These are phyloP conservation scores for Silvanus unidentatus DNA, from an alignment of 2,888 invertebrate species.

Conservation along the genomic window DNA sequence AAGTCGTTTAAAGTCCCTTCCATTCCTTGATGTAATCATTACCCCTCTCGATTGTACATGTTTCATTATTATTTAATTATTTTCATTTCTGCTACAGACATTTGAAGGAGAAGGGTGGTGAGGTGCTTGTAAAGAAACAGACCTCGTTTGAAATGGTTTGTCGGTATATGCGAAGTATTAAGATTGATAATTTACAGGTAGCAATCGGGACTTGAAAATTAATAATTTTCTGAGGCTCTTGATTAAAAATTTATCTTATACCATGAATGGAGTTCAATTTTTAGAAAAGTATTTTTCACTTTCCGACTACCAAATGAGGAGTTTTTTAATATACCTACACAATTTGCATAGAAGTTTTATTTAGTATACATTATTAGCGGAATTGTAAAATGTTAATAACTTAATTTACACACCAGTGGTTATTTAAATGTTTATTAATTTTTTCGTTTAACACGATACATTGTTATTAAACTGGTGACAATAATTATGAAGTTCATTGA, in stretches of 20 bases:
- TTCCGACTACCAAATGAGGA: no score
- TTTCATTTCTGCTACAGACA: slow-evolving; percentile 49
- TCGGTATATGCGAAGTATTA: slow-evolving; percentile 13
- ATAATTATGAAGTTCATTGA: not conserved
- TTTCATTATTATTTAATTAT: slow-evolving; percentile 51
- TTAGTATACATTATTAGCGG: no score
- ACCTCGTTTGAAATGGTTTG: no score
- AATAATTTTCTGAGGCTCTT: slow-evolving; percentile 14
- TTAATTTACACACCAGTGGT: not conserved
- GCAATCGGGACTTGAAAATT: slow-evolving; percentile 19
- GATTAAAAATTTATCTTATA: not conserved
- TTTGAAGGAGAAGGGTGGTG: slow-evolving; percentile 22
- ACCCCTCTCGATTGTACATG: slow-evolving; percentile 43
- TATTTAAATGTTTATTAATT: not conserved
- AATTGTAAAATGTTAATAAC: not conserved
- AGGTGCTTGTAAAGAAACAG: not conserved
- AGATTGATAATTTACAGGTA: slow-evolving; percentile 34
- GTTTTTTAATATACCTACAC: no score
- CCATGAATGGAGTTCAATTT: no score
- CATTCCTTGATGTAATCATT: slow-evolving; percentile 48
- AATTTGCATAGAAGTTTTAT: no score
- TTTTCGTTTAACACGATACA: not conserved
- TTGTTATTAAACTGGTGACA: no score
- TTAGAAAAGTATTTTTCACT: no score
- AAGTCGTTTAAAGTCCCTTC: slow-evolving; percentile 42